Evolutionary conservation across 2,888 invertebrate genomes (phyloP).

Genomic region (Ophonus ardosiacus): DNA sequence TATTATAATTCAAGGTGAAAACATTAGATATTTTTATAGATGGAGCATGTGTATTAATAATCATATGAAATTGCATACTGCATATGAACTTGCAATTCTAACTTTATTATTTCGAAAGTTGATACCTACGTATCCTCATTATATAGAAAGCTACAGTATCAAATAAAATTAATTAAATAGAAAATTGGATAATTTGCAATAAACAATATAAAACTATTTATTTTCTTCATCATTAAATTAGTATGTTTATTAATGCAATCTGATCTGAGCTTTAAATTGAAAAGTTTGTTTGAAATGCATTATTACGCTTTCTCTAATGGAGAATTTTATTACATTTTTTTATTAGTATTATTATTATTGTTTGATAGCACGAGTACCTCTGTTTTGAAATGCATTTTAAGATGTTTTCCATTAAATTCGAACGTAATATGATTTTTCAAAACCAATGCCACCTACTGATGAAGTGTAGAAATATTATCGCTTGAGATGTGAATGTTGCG

Average conservation of each 20-base stretch:
- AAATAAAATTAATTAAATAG: constrained; percentile 1
- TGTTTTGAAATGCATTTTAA: too few species aligned
- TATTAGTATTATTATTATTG: too few species aligned
- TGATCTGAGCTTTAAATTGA: background rate
- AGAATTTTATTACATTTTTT: too few species aligned
- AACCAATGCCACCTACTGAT: too few species aligned
- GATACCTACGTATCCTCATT: constrained; percentile 9
- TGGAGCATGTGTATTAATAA: constrained; percentile 1
- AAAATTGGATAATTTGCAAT: background rate
- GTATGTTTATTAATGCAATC: background rate
- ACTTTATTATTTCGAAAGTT: constrained; percentile 23
- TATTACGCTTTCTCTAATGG: constrained; percentile 14
- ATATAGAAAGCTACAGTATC: constrained; percentile 13
- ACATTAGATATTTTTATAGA: background rate
- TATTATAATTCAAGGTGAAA: constrained; percentile 1
- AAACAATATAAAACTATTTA: background rate
- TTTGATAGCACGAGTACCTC: too few species aligned
- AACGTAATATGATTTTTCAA: too few species aligned
- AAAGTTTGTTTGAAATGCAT: constrained; percentile 15
- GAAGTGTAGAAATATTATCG: too few species aligned
- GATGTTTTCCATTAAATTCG: too few species aligned
- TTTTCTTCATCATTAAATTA: background rate
- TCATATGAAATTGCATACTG: constrained; percentile 26
- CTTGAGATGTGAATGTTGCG: too few species aligned
- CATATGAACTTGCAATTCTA: constrained; percentile 38